Percentiles rank a stretch among this genome's conserved stretches.
Conservation (phyloP, 1,140 invertebrate genomes). For the Ceratina japonica region DNA sequence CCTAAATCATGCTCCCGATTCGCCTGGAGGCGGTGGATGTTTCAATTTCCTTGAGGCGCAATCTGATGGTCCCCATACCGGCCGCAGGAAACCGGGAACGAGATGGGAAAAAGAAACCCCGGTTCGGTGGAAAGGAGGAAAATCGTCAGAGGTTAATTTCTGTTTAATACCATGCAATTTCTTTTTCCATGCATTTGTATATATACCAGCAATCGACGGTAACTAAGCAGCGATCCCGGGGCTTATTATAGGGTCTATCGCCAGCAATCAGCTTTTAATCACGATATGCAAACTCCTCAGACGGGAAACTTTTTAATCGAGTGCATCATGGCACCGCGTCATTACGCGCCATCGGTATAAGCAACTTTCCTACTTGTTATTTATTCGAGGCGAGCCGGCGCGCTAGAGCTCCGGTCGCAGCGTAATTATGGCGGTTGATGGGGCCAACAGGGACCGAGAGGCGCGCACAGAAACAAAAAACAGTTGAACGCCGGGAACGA, state of each 20-base stretch:
- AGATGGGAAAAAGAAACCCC: conserved; percentile 27
- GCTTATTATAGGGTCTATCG: conserved; percentile 39
- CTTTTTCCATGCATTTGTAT: not conserved
- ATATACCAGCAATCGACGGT: no score
- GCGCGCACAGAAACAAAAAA: conserved; percentile 68
- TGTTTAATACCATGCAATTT: not conserved
- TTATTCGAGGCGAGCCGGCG: conserved; percentile 67
- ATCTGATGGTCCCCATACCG: conserved; percentile 73
- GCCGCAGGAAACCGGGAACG: conserved; percentile 50
- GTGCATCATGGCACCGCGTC: conserved; percentile 58
- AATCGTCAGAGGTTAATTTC: conserved; percentile 58
- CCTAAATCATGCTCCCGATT: conserved; percentile 76
- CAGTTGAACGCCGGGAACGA: conserved; percentile 67
- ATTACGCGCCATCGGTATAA: conserved; percentile 62
- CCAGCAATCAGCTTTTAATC: conserved; percentile 37
- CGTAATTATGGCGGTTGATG: conserved; percentile 76
- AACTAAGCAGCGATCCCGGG: no score
- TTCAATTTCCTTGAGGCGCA: conserved; percentile 79
- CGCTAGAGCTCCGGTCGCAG: conserved; percentile 58
- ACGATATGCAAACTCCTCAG: conserved; percentile 10
- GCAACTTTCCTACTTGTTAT: conserved; percentile 77
- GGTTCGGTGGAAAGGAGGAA: conserved; percentile 12
- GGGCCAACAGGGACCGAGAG: conserved; percentile 20
- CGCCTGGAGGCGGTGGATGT: conserved; percentile 75
- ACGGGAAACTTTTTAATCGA: conserved; percentile 33